Evolutionary conservation across 2,888 invertebrate genomes (phyloP), one percentile per base, ranked within the genome.

Genomic region (Clistopyga incitator): DNA sequence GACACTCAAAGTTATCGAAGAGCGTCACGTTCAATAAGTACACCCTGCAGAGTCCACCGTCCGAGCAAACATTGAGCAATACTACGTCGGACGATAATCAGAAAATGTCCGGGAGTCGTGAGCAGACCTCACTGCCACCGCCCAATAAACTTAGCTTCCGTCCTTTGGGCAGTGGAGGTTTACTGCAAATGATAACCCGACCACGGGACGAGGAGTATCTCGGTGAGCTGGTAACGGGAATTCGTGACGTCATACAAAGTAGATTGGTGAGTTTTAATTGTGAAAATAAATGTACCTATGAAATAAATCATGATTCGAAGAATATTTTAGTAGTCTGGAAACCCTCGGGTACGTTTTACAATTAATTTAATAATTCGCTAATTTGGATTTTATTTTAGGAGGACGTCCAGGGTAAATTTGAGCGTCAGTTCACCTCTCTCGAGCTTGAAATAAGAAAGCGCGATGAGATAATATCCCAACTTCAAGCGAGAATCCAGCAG

Each of bases 21-120:
- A 97, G 97, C 93, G 97, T 98, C 86, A 97, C 97, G 84, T 98
- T 97, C 94, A 97, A 98, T 93, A 94, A 96, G 84, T 97, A 97
- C 92, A 97, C 97, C 76, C 94, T 97, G 91, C 96, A 96, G 87
- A 97, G 97, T 89, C 97, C 97, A 84, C 97, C 97, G 84, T 90
- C 92, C 87, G 92, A 92, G 86, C 88, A 90, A 84, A 86, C 87
- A 25, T 86, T 88, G 68, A 87, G 86, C 52, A 88, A 86, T 81
- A 78, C 86, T 71, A 78, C 83, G 65, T 75, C 84, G 65, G 89
- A 86, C 54, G 85, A 88, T 84, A 38, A 52, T 71, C 88, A 88
- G 77, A 86, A 85, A 75, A 84, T 86, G 82, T 61, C 89, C 83
- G 88, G 67, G 18, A 79, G 72, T 29, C 59, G 75, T 20, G 85